Evolutionary conservation across 2,797 vertebrate species (phyloP), one percentile per base, ranked within the genome.

Genomic region (Pseudomugil gertrudae): DNA sequence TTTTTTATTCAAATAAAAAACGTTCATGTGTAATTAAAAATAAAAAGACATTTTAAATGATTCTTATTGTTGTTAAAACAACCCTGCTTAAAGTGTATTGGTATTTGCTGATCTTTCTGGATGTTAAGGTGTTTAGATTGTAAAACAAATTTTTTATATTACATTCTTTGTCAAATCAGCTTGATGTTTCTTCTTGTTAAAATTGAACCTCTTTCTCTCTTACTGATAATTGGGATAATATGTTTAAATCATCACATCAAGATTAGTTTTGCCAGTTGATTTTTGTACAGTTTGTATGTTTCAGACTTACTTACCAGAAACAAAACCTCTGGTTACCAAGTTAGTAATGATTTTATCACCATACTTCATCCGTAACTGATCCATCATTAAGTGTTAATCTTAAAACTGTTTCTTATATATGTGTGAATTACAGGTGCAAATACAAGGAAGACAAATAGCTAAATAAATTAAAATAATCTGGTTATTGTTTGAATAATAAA

Each of bases 41-140:
- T 45, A 51, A 10, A 59, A 19, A 29, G 1, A 60, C n/a, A 9
- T 79, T 57, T 67, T 48, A 1, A 3, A 70, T 38, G 13, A 38
- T 32, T 36, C 0, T 36, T 9, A 9, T 21, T 21, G 17, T 33
- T 27, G 36, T 51, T 56, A 24, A 53, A 32, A 63, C 19, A 21
- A 6, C 19, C 33, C n/a, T 63, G 3, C 23, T 43, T 14, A 55
- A 47, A 52, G 24, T 55, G 2, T 19, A 2, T 33, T 9, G 45
- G n/a, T 27, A 27, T 65, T 15, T 52, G 19, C 14, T 24, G 17
- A 17, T 15, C 4, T 4, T 26, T 51, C n/a, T 23, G 32, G 51
- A 48, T 21, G 7, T 36, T 56, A 14, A 36, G 29, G 54, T 47
- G 30, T 66, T 66, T 57, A 36, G 10, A 11, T 40, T 17, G 10